phyloP scores from a whole-genome alignment of 2,888 invertebrate genomes.

The Didymodactylos carnosus region DNA sequence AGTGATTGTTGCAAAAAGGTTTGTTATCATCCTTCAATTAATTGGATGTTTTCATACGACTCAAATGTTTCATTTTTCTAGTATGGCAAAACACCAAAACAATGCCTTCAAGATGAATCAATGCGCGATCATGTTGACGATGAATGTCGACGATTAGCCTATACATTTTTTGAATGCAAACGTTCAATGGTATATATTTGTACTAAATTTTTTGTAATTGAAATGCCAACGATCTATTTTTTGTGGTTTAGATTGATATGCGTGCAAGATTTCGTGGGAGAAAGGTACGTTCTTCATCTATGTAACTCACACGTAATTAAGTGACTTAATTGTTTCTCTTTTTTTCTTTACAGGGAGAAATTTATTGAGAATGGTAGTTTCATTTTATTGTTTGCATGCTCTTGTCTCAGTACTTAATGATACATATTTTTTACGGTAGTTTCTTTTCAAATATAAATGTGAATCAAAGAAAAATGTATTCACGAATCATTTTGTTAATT shows the following conservation, averaged over 20 bases:
- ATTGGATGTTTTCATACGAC: no score
- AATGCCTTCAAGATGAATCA: slow-evolving; percentile 9
- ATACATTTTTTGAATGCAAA: slow-evolving; percentile 15
- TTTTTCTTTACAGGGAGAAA: no score
- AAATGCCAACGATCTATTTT: neutral
- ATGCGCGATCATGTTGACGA: slow-evolving; percentile 5
- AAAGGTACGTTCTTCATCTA: no score
- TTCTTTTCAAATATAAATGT: no score
- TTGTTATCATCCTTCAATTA: neutral
- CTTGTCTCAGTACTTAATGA: no score
- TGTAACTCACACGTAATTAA: no score
- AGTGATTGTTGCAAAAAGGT: slow-evolving; percentile 11
- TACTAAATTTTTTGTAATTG: neutral
- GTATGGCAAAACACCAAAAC: neutral
- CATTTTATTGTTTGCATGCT: neutral
- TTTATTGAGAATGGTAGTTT: neutral
- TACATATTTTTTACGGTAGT: no score
- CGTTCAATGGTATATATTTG: neutral
- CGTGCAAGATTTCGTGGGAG: neutral
- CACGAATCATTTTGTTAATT: no score
- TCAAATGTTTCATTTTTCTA: no score
- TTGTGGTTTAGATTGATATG: neutral
- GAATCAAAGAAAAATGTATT: no score
- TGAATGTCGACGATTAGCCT: slow-evolving; percentile 8
- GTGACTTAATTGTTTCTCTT: no score